Conservation (phyloP, 1,140 invertebrate species). For the Aphaenogaster ashmeadi region DNA sequence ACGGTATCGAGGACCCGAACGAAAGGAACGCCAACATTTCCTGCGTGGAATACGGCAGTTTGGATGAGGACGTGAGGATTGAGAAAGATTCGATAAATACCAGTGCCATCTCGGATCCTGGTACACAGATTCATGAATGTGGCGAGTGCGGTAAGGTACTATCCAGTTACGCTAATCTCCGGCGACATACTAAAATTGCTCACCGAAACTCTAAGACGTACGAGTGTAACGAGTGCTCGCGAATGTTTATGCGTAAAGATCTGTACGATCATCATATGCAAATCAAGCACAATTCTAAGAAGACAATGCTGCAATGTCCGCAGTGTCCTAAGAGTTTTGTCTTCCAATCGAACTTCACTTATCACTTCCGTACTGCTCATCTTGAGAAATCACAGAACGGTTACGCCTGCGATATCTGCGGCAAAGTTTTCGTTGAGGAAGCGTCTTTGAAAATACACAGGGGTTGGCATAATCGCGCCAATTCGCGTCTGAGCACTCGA, state of each 20-base stretch:
- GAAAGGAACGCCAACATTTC: conserved; percentile 79
- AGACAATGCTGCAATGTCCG: conserved; percentile 74
- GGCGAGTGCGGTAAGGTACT: conserved; percentile 88
- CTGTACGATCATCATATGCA: conserved; percentile 69
- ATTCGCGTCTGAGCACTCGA: conserved; percentile 44
- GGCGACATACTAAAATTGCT: conserved; percentile 88
- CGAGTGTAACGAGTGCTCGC: conserved; percentile 84
- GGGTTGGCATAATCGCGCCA: conserved; percentile 87
- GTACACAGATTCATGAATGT: conserved; percentile 86
- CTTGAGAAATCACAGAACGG: conserved; percentile 78
- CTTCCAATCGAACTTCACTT: conserved; percentile 78
- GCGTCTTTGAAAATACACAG: conserved; percentile 88
- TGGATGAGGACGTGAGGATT: conserved; percentile 48
- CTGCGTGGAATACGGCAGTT: conserved; percentile 69
- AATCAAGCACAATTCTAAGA: conserved; percentile 65
- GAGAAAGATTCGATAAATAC: conserved; percentile 54
- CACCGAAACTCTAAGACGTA: conserved; percentile 85
- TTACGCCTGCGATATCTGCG: conserved; percentile 89
- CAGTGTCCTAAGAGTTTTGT: conserved; percentile 82
- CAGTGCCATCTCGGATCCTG: conserved; percentile 75
- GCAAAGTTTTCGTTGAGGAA: conserved; percentile 87
- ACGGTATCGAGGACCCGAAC: conserved; percentile 82
- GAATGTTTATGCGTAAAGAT: conserved; percentile 79
- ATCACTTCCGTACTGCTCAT: conserved; percentile 81
- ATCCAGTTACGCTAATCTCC: conserved; percentile 84